These are phyloP conservation scores for Alcis repandata DNA, from an alignment of 2,888 invertebrate species.

Conservation along the genomic window DNA sequence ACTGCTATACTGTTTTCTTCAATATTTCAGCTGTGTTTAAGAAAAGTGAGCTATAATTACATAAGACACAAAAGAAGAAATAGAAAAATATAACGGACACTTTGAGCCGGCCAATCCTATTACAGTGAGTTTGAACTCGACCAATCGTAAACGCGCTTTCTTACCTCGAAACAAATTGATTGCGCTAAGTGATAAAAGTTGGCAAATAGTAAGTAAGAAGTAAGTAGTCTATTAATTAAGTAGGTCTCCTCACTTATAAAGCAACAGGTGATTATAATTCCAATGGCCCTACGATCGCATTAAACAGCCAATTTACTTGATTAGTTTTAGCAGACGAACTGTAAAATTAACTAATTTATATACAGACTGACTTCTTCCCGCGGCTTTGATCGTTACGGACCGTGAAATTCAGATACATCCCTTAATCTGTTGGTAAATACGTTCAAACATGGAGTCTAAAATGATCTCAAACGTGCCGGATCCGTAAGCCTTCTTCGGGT, in stretches of 20 bases:
- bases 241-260: background rate
- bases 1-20: too few relatives aligned
- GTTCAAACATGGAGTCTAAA: too few relatives aligned
- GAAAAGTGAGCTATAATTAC: too few relatives aligned
- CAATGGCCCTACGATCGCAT: conserved; percentile 2
- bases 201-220: too few relatives aligned
- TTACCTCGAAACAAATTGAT: background rate
- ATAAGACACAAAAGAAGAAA: too few relatives aligned
- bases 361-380: conserved; percentile 18
- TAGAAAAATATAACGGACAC: too few relatives aligned
- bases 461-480: background rate
- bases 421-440: background rate
- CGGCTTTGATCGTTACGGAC: conserved; percentile 8
- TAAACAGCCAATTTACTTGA: conserved; percentile 18
- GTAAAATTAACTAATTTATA: conserved; percentile 25
- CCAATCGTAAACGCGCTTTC: too few relatives aligned
- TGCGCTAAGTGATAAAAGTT: too few relatives aligned
- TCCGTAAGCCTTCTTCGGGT: background rate
- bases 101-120: too few relatives aligned
- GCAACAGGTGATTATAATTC: conserved; percentile 1
- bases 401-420: conserved; percentile 5
- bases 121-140: too few relatives aligned
- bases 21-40: too few relatives aligned
- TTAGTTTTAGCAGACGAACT: conserved; percentile 20
- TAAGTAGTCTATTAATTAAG: background rate